Evolutionary conservation across 2,888 invertebrate species (phyloP).

Genomic region (Acronicta aceris): DNA sequence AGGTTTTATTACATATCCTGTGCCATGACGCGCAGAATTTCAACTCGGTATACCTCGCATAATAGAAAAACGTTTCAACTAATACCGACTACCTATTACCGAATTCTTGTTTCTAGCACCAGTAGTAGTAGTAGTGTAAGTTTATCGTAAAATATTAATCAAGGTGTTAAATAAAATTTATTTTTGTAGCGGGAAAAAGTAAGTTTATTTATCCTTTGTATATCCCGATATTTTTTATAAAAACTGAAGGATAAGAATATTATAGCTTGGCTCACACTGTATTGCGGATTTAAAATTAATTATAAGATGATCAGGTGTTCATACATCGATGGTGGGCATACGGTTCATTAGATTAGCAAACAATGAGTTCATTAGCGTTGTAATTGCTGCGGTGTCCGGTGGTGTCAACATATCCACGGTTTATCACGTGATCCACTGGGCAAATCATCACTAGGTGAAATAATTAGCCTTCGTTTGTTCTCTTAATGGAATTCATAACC

Average conservation of each 20-base stretch:
- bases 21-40: too few relatives aligned
- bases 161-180: too few relatives aligned
- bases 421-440: slow-evolving; percentile 45
- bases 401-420: slow-evolving; percentile 51
- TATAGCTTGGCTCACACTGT: slow-evolving; percentile 26
- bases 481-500: slow-evolving; percentile 18
- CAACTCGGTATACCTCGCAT: too few relatives aligned
- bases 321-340: slow-evolving; percentile 63
- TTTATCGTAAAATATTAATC: too few relatives aligned
- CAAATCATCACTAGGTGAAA: slow-evolving; percentile 44
- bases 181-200: too few relatives aligned
- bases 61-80: too few relatives aligned
- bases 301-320: slow-evolving; percentile 61
- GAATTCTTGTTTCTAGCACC: too few relatives aligned
- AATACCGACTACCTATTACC: too few relatives aligned
- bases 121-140: too few relatives aligned
- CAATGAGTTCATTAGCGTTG: slow-evolving; percentile 87
- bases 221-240: slow-evolving; percentile 1
- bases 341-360: slow-evolving; percentile 86
- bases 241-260: slow-evolving; percentile 23
- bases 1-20: too few relatives aligned
- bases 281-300: slow-evolving; percentile 48
- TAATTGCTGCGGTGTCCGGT: slow-evolving; percentile 80
- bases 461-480: slow-evolving; percentile 43
- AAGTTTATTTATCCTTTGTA: slow-evolving; percentile 34